These are phyloP conservation scores for Galerucella calmariensis DNA, from an alignment of 2,888 invertebrate species.

Conservation along the genomic window DNA sequence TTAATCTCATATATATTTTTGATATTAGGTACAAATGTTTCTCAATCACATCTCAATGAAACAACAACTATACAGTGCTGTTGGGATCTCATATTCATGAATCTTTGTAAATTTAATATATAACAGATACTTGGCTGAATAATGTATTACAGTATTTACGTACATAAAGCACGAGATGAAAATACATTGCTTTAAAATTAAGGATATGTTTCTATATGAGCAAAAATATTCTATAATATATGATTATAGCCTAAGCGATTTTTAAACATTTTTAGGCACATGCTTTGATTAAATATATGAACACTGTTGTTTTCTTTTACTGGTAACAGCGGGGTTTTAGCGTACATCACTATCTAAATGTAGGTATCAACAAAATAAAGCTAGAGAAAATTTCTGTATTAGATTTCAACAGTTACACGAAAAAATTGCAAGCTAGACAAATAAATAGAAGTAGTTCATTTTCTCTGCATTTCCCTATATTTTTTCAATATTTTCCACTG, in stretches of 20 bases:
- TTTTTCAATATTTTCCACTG: no score
- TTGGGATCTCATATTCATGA: no score
- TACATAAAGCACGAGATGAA: conserved; percentile 11
- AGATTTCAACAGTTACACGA: not conserved
- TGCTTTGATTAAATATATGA: conserved; percentile 47
- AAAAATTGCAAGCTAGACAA: no score
- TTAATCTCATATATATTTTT: no score
- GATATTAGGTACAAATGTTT: no score
- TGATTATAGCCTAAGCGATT: conserved; percentile 19
- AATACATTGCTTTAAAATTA: conserved; percentile 21
- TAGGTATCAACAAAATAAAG: not conserved
- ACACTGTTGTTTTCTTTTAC: conserved; percentile 36
- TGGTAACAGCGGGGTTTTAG: conserved; percentile 22
- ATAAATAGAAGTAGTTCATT: no score
- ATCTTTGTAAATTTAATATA: conserved; percentile 10
- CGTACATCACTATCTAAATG: not conserved
- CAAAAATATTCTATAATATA: conserved; percentile 25
- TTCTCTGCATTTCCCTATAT: no score
- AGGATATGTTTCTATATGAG: conserved; percentile 28
- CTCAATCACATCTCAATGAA: no score
- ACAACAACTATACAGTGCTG: no score
- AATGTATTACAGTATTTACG: not conserved
- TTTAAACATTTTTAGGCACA: conserved; percentile 47
- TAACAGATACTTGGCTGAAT: not conserved
- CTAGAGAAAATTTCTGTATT: not conserved